Conservation (phyloP, 1,140 invertebrate genomes). For the Heliothis virescens region DNA sequence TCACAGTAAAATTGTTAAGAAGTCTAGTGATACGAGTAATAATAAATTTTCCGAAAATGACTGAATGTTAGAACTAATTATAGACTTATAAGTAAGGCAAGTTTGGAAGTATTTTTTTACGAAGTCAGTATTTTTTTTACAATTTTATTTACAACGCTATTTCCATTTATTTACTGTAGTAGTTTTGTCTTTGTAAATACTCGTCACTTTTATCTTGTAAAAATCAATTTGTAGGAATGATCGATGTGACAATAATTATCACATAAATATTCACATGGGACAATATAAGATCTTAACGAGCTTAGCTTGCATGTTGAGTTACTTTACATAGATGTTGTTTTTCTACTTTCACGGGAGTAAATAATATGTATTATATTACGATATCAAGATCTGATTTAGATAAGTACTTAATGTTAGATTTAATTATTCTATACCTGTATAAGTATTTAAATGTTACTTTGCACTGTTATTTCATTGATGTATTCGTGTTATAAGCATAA, state of each 20-base stretch:
- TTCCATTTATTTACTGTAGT: slow-evolving; percentile 46
- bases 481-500: slow-evolving; percentile 39
- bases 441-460: slow-evolving; percentile 40
- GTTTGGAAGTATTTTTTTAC: slow-evolving; percentile 67
- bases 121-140: slow-evolving; percentile 67
- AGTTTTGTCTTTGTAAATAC: slow-evolving; percentile 53
- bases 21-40: slow-evolving; percentile 62
- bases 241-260: slow-evolving; percentile 83
- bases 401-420: slow-evolving; percentile 47
- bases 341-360: slow-evolving; percentile 24
- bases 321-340: slow-evolving; percentile 46
- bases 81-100: slow-evolving; percentile 54
- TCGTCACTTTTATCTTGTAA: slow-evolving; percentile 42
- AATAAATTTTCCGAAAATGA: slow-evolving; percentile 74
- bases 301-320: slow-evolving; percentile 70
- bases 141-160: slow-evolving; percentile 52
- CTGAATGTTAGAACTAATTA: slow-evolving; percentile 76
- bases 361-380: slow-evolving; percentile 11
- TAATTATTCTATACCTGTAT: slow-evolving; percentile 33
- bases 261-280: slow-evolving; percentile 76
- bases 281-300: slow-evolving; percentile 78
- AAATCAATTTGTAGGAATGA: slow-evolving; percentile 61
- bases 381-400: slow-evolving; percentile 32
- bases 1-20: slow-evolving; percentile 73
- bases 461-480: slow-evolving; percentile 43